Conservation (phyloP, 2,113 vertebrate genomes). For the Carassius auratus region DNA sequence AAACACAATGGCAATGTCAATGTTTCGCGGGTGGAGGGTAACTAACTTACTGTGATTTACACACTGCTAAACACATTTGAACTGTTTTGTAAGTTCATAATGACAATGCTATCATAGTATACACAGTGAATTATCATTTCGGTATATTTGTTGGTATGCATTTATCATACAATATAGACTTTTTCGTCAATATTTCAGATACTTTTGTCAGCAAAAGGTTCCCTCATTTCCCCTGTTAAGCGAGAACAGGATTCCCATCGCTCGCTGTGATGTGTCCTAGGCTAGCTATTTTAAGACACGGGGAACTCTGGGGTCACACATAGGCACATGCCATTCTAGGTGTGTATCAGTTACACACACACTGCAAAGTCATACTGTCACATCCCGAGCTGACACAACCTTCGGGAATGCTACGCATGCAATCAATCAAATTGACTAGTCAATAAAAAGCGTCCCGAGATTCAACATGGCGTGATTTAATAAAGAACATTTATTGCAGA, state of each 20-base stretch:
- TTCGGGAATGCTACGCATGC: neutral
- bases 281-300: neutral
- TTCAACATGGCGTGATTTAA: neutral
- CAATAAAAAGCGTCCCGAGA: neutral
- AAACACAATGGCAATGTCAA: neutral
- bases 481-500: neutral
- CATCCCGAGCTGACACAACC: neutral
- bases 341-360: constrained; percentile 31
- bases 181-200: no score
- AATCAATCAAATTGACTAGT: neutral
- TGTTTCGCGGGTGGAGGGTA: neutral
- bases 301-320: constrained; percentile 8
- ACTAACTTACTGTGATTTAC: neutral
- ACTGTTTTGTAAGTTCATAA: no score
- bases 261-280: neutral
- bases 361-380: constrained; percentile 14
- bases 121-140: no score
- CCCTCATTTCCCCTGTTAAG: neutral
- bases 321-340: neutral
- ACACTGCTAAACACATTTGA: neutral
- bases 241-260: constrained; percentile 9
- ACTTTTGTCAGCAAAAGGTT: no score
- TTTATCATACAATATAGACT: no score
- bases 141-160: no score
- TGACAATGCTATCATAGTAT: neutral